Base-by-base conservation (phyloP, 2,113 vertebrate genomes). In the Tetrax tetrax region DNA sequence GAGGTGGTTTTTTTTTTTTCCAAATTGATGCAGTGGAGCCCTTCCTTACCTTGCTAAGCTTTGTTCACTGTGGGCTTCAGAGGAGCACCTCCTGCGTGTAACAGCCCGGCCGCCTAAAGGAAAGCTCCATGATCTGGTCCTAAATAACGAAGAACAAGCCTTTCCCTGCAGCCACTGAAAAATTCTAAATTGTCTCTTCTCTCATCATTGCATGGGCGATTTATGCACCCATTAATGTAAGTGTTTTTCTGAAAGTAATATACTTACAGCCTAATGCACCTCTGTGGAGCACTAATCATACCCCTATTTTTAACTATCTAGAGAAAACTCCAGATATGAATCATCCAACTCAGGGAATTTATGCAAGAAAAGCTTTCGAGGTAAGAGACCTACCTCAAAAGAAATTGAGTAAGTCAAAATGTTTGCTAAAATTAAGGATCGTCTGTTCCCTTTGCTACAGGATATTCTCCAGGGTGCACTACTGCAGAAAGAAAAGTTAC, bases 271-370 rank as follows among this genome's bases (percentile, higher is more conserved):
- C 92, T 96, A 95, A 95, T 93, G 95, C 77, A 95, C 83, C 94
- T 95, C 96, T 87, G 87, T 69, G 92, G 90, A 96, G 91, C 81
- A 82, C 92, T 94, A 87, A 94, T 96, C 50, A 45, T 89, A 93
- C 83, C 96, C 96, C 87, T 79, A 35, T 61, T 94, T 79, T 91
- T 91, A 95, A 96, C 91, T 91, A 89, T 81, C 95, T 51, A 51
- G 95, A 95, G 96, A 96, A 95, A 95, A 95, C 80, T 95, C 63
- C 77, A 69, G 89, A 74, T 89, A 96, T 96, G 89, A 96, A 96
- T 93, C 89, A 96, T 79, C 57, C 65, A 87, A 35, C 45, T 25
- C 2, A 0, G 89, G 91, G 89, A 91, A 96, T 89, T 95, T 66
- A 79, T 92, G 81, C 66, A 95, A 92, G 96, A 93, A 95, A 92